These are phyloP conservation scores for Subanguina moxae DNA, from an alignment of 1,140 invertebrate genomes.

Conservation along the genomic window DNA sequence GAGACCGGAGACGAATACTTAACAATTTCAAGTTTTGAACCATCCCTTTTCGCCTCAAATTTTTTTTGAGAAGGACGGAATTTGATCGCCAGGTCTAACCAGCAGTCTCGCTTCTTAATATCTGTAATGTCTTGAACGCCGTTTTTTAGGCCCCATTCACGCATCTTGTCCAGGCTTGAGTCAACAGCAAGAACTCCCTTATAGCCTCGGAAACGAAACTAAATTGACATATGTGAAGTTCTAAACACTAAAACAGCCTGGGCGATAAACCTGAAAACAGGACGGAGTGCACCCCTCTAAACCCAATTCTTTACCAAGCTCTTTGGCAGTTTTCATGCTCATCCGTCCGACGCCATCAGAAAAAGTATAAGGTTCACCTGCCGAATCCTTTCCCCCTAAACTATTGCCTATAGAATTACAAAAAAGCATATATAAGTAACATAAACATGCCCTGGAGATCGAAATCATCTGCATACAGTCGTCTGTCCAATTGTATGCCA, in stretches of 20 bases:
- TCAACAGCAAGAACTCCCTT: conserved; percentile 44
- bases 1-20: conserved; percentile 59
- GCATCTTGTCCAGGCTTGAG: conserved; percentile 24
- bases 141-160: conserved; percentile 38
- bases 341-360: conserved; percentile 48
- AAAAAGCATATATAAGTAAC: too few relatives aligned
- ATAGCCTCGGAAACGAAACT: conserved; percentile 41
- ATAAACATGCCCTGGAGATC: conserved; percentile 24
- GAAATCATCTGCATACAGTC: conserved; percentile 13
- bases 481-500: conserved; percentile 29
- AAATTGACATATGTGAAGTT: not conserved
- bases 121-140: conserved; percentile 29
- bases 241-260: not conserved
- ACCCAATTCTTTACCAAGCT: conserved; percentile 33
- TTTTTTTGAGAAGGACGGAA: conserved; percentile 46
- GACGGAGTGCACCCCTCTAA: conserved; percentile 36
- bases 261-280: conserved; percentile 34
- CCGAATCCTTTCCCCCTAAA: conserved; percentile 22
- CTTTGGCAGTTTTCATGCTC: conserved; percentile 25
- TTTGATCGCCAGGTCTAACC: conserved; percentile 29
- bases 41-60: conserved; percentile 23
- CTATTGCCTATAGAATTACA: too few relatives aligned
- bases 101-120: conserved; percentile 22
- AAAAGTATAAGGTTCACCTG: conserved; percentile 41
- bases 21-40: conserved; percentile 55